phyloP scores from a whole-genome alignment of 2,888 invertebrate species.

The Pemphredon lugubris region DNA sequence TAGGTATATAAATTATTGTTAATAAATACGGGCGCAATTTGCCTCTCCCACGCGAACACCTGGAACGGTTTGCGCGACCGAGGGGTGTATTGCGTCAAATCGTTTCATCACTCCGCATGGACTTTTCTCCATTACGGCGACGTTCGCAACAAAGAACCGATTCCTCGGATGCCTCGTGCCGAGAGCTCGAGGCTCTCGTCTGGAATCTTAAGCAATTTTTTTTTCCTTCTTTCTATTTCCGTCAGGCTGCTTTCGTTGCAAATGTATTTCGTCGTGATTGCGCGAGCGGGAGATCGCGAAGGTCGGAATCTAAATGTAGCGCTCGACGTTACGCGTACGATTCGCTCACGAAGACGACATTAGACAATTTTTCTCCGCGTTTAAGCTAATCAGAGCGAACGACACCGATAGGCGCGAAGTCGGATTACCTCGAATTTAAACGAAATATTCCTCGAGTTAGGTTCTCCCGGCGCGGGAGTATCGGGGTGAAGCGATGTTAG shows the following conservation, averaged over 20 bases:
- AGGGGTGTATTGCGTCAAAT: constrained; percentile 56
- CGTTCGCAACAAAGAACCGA: constrained; percentile 54
- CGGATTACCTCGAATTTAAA: too few relatives aligned
- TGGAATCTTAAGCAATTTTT: constrained; percentile 55
- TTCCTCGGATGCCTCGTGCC: constrained; percentile 45
- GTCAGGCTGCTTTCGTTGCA: constrained; percentile 46
- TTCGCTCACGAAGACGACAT: constrained; percentile 9
- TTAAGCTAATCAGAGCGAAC: not conserved
- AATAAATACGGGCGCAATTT: constrained; percentile 40
- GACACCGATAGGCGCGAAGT: too few relatives aligned
- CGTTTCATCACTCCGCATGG: constrained; percentile 50
- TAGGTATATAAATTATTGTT: constrained; percentile 43
- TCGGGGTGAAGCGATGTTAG: not conserved
- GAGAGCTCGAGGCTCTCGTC: constrained; percentile 24
- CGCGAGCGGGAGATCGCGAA: constrained; percentile 45
- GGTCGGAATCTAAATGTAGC: constrained; percentile 41
- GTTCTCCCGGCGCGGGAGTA: too few relatives aligned
- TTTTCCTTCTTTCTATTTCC: constrained; percentile 41
- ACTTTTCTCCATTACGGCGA: constrained; percentile 41
- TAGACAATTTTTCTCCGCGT: constrained; percentile 17
- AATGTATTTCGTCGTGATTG: constrained; percentile 42
- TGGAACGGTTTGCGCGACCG: constrained; percentile 57
- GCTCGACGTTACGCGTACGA: constrained; percentile 30
- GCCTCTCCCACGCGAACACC: constrained; percentile 66
- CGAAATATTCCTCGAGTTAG: too few relatives aligned